Evolutionary conservation across 2,888 invertebrate species (phyloP).

Genomic region (Scrobipalpa atriplicella): DNA sequence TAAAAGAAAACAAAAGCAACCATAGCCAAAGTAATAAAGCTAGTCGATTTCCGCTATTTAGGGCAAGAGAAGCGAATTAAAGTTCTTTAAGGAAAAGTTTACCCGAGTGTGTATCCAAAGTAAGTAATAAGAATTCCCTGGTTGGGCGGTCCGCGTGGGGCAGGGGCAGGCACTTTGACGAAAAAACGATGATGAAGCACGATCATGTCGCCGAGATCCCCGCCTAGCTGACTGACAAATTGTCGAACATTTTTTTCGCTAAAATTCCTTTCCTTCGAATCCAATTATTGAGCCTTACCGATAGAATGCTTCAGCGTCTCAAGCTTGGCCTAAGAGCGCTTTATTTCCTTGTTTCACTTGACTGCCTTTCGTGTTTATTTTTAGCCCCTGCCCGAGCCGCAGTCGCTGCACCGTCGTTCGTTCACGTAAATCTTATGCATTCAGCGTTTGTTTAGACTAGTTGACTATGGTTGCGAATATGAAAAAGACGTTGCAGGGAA

Average conservation of each 20-base stretch:
- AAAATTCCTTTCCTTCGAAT: slow-evolving; percentile 70
- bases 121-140: slow-evolving; percentile 70
- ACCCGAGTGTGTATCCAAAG: slow-evolving; percentile 66
- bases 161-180: slow-evolving; percentile 60
- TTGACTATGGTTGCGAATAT: slow-evolving; percentile 49
- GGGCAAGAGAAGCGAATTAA: slow-evolving; percentile 67
- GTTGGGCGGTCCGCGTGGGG: slow-evolving; percentile 51
- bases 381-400: slow-evolving; percentile 42
- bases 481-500: slow-evolving; percentile 47
- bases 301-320: slow-evolving; percentile 55
- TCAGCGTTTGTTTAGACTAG: slow-evolving; percentile 45
- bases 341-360: slow-evolving; percentile 54
- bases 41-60: slow-evolving; percentile 70
- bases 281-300: slow-evolving; percentile 69
- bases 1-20: slow-evolving; percentile 70
- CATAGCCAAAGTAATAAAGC: slow-evolving; percentile 69
- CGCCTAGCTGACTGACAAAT: slow-evolving; percentile 72
- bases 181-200: slow-evolving; percentile 77
- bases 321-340: slow-evolving; percentile 47
- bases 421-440: slow-evolving; percentile 48
- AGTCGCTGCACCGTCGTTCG: slow-evolving; percentile 34
- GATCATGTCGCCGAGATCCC: slow-evolving; percentile 67
- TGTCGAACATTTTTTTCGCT: slow-evolving; percentile 72
- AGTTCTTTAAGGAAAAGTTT: slow-evolving; percentile 68
- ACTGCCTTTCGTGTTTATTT: slow-evolving; percentile 47